A percentile compares a stretch with the other conserved stretches of the same genome.
Conservation (phyloP, 2,113 vertebrate species). For the Bungarus multicinctus region DNA sequence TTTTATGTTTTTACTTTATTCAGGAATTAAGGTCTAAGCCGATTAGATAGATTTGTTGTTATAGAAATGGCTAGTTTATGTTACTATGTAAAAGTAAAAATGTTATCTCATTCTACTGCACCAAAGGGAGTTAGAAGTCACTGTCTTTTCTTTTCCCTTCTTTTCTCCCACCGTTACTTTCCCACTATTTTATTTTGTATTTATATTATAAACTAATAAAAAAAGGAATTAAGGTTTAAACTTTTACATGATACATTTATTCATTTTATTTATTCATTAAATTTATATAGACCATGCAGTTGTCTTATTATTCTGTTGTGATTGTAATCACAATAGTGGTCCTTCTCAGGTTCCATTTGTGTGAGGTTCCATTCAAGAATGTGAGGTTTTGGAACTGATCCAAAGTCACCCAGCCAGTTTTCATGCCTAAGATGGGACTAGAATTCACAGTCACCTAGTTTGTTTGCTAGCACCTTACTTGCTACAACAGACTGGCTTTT, state of each 20-base stretch:
- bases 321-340: background rate
- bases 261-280: background rate
- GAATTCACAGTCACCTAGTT: too few relatives aligned
- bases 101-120: background rate
- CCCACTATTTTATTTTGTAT: background rate
- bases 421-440: too few relatives aligned
- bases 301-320: background rate
- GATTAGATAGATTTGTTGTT: background rate
- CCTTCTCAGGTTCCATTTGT: background rate
- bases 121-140: background rate
- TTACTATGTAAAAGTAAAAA: background rate
- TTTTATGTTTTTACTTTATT: background rate
- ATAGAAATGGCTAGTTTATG: background rate
- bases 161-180: background rate
- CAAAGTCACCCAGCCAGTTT: too few relatives aligned
- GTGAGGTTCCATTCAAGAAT: background rate
- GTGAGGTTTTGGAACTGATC: background rate
- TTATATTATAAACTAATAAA: background rate
- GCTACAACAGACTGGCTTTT: too few relatives aligned
- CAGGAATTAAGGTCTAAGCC: background rate
- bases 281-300: background rate
- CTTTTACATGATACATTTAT: background rate
- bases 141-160: background rate
- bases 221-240: background rate
- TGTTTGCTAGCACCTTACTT: too few relatives aligned